Conservation (phyloP, 2,113 vertebrate species). For the Chaetorhynchus papuensis region DNA sequence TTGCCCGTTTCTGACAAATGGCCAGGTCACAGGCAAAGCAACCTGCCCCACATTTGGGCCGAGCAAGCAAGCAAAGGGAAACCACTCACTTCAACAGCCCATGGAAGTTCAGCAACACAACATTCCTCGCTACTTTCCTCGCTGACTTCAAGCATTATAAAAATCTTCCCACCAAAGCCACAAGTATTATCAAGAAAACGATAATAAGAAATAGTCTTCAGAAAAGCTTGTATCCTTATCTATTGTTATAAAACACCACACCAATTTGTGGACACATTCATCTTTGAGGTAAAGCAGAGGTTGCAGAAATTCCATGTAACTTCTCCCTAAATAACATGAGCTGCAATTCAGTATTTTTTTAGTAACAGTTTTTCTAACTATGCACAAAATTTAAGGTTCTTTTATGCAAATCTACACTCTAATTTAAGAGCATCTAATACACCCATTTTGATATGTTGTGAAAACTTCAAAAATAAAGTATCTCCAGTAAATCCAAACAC, state of each 20-base stretch:
- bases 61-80: not conserved
- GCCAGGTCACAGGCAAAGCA: not conserved
- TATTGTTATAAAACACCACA: not conserved
- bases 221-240: not conserved
- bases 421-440: not conserved
- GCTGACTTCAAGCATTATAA: not conserved
- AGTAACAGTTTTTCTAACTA: not conserved
- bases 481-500: not conserved
- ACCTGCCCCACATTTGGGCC: not conserved
- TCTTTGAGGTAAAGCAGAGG: not conserved
- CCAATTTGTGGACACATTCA: not conserved
- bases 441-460: not conserved
- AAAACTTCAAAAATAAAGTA: not conserved
- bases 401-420: not conserved
- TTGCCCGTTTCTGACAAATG: not conserved
- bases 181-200: conserved; percentile 9
- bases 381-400: not conserved
- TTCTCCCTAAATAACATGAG: not conserved
- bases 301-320: not conserved
- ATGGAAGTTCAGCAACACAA: not conserved
- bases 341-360: not conserved
- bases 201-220: not conserved
- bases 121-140: not conserved
- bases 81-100: not conserved
- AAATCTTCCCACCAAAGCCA: not conserved